phyloP scores from a whole-genome alignment of 2,797 vertebrate genomes.

The Dermochelys coriacea region DNA sequence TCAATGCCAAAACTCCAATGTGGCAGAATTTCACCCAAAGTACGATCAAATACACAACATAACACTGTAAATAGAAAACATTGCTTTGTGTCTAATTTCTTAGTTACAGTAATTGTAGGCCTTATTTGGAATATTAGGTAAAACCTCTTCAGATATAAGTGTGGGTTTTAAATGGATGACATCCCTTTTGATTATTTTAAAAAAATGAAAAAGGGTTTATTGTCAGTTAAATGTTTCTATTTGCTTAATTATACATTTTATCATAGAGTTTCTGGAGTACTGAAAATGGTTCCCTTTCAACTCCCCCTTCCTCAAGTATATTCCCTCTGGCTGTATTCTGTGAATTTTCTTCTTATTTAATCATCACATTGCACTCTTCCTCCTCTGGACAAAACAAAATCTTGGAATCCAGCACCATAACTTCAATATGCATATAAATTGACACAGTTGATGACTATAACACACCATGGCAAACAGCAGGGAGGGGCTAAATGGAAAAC shows the following conservation, averaged over 20 bases:
- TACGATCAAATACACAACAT: background rate
- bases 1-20: background rate
- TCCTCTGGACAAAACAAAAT: conserved; percentile 9
- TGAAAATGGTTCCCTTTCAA: conserved; percentile 3
- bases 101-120: background rate
- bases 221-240: background rate
- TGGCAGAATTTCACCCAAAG: background rate
- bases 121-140: background rate
- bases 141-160: background rate
- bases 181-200: background rate
- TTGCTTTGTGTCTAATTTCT: background rate
- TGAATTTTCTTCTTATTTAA: conserved; percentile 21
- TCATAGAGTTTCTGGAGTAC: background rate
- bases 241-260: background rate
- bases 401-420: conserved; percentile 47
- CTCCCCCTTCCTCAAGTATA: background rate
- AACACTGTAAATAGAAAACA: background rate
- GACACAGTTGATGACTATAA: conserved; percentile 67
- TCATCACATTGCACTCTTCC: conserved; percentile 3
- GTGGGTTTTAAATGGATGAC: background rate
- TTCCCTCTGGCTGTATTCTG: background rate
- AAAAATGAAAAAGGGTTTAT: background rate
- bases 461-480: conserved; percentile 77
- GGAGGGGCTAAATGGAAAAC: conserved; percentile 79
- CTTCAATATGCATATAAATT: conserved; percentile 72